Evolutionary conservation across 2,797 vertebrate genomes (phyloP).

Genomic region (Alcedo atthis): DNA sequence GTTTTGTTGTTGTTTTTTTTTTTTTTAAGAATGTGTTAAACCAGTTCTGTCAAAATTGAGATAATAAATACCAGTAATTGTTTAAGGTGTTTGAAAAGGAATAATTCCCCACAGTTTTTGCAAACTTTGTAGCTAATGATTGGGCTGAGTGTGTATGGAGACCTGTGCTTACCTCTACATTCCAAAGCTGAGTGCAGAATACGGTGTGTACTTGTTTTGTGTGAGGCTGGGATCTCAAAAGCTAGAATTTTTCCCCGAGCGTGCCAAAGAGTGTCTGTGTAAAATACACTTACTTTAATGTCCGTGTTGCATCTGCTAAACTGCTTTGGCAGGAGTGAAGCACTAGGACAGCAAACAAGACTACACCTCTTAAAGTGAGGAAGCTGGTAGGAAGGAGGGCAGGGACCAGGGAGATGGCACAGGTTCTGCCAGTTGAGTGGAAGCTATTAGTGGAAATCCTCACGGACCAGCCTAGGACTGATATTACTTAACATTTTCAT

Average conservation of each 20-base stretch:
- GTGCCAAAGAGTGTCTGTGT: background rate
- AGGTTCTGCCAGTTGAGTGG: slow-evolving; percentile 38
- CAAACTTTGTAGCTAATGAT: background rate
- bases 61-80: slow-evolving; percentile 14
- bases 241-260: background rate
- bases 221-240: background rate
- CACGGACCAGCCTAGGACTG: background rate
- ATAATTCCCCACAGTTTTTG: background rate
- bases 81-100: slow-evolving; percentile 11
- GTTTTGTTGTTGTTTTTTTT: background rate
- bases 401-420: slow-evolving; percentile 16
- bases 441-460: slow-evolving; percentile 12
- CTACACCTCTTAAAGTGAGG: background rate
- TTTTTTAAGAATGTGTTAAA: slow-evolving; percentile 30
- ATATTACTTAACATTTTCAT: slow-evolving; percentile 35
- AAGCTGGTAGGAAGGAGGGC: background rate
- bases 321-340: background rate
- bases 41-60: slow-evolving; percentile 61
- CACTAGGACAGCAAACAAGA: background rate
- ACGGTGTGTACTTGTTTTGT: background rate
- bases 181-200: background rate
- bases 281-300: background rate
- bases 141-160: background rate
- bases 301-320: background rate
- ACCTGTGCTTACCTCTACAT: background rate